Evolutionary conservation across 2,113 vertebrate genomes (phyloP).

Genomic region (Brachypteracias leptosomus): DNA sequence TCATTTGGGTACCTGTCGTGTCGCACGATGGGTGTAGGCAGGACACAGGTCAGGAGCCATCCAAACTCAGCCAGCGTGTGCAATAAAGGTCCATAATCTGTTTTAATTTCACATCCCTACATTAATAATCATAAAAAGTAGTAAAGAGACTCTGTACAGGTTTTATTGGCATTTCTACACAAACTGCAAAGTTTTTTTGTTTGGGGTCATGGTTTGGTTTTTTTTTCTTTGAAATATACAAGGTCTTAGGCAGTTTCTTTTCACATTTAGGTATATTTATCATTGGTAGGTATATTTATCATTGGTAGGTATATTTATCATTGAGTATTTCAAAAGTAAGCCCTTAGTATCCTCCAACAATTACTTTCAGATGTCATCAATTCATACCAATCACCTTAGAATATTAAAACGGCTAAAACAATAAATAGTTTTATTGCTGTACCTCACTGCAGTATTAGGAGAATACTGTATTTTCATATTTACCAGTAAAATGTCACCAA

Average conservation of each 20-base stretch:
- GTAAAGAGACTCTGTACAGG: slow-evolving; percentile 29
- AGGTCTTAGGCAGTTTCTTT: not conserved
- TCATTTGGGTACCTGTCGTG: slow-evolving; percentile 87
- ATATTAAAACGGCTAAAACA: not conserved
- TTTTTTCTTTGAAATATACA: not conserved
- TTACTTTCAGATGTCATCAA: not conserved
- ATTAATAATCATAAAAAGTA: slow-evolving; percentile 57
- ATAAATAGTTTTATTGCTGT: not conserved
- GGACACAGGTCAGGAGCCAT: slow-evolving; percentile 93
- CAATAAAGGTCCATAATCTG: slow-evolving; percentile 93
- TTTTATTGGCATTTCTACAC: slow-evolving; percentile 13
- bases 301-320: not conserved
- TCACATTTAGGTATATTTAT: not conserved
- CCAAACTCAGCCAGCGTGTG: slow-evolving; percentile 96
- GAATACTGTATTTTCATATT: not conserved
- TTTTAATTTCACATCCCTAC: slow-evolving; percentile 90
- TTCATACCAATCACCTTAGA: not conserved
- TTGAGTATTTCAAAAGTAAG: not conserved
- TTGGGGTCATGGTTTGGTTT: not conserved
- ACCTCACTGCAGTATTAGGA: not conserved
- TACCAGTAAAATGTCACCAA: not conserved
- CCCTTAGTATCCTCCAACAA: not conserved
- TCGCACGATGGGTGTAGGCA: slow-evolving; percentile 91
- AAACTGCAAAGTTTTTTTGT: not conserved
- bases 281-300: not conserved